Evolutionary conservation across 2,797 vertebrate genomes (phyloP).

Genomic region (Sebastes matsubarae): DNA sequence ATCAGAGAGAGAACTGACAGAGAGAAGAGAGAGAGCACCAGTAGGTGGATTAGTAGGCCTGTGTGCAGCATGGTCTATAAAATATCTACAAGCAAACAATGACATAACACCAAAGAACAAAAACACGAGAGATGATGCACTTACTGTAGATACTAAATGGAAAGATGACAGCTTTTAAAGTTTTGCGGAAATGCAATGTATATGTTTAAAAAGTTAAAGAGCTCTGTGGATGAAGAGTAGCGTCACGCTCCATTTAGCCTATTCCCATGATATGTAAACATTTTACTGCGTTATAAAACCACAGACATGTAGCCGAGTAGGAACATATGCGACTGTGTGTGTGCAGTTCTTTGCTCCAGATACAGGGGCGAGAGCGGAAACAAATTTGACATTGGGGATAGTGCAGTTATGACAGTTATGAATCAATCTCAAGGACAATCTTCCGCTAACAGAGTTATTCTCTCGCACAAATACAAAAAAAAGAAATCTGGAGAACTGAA

Average conservation of each 20-base stretch:
- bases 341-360: not conserved
- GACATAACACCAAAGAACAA: not conserved
- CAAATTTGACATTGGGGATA: not conserved
- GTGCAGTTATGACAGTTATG: not conserved
- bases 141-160: not conserved
- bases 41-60: not conserved
- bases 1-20: constrained; percentile 29
- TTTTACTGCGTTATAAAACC: constrained; percentile 1
- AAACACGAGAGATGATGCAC: not conserved
- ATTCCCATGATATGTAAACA: constrained; percentile 24
- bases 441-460: not conserved
- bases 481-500: constrained; percentile 4
- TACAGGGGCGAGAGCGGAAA: not conserved
- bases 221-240: not conserved
- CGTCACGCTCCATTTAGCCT: constrained; percentile 22
- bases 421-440: not conserved
- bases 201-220: constrained; percentile 15
- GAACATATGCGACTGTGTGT: not conserved
- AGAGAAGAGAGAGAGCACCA: constrained; percentile 4
- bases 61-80: constrained; percentile 11
- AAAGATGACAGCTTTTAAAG: not conserved
- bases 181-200: not conserved
- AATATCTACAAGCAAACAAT: not conserved
- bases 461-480: not conserved
- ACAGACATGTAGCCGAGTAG: not conserved